phyloP scores from a whole-genome alignment of 2,888 invertebrate species.

The Apodemia duryi region DNA sequence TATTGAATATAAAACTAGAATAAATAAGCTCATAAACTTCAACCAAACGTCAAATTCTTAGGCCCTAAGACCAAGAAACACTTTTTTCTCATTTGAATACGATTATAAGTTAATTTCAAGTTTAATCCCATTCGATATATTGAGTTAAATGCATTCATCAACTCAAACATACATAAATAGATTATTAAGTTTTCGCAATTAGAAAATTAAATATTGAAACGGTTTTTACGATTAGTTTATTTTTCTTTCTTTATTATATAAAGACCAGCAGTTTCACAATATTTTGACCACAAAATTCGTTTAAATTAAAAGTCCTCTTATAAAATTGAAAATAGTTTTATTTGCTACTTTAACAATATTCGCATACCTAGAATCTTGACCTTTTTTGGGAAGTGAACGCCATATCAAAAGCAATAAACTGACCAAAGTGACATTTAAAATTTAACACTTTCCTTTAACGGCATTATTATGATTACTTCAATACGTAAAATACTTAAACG shows the following conservation, averaged over 20 bases:
- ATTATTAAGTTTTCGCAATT: not conserved
- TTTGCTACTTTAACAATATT: too few relatives aligned
- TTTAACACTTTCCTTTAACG: too few relatives aligned
- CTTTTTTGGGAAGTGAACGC: too few relatives aligned
- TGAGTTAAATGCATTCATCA: not conserved
- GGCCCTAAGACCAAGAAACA: constrained; percentile 42
- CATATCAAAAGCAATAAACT: too few relatives aligned
- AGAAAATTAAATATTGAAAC: not conserved
- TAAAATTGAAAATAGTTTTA: too few relatives aligned
- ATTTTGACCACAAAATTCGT: not conserved
- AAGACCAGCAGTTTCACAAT: not conserved
- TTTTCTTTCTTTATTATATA: not conserved
- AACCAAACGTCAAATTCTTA: constrained; percentile 56
- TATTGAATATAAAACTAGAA: constrained; percentile 41
- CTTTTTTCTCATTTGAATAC: not conserved
- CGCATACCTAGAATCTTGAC: too few relatives aligned
- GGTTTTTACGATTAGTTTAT: not conserved
- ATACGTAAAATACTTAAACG: too few relatives aligned
- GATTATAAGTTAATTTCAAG: not conserved
- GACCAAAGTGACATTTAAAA: too few relatives aligned
- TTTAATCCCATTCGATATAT: not conserved
- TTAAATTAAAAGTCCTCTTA: too few relatives aligned
- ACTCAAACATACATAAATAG: not conserved
- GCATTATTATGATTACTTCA: too few relatives aligned
- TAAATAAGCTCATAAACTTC: constrained; percentile 66